Evolutionary conservation across 1,140 invertebrate species (phyloP), one percentile per base, ranked within the genome.

Genomic region (Reticulitermes speratus): DNA sequence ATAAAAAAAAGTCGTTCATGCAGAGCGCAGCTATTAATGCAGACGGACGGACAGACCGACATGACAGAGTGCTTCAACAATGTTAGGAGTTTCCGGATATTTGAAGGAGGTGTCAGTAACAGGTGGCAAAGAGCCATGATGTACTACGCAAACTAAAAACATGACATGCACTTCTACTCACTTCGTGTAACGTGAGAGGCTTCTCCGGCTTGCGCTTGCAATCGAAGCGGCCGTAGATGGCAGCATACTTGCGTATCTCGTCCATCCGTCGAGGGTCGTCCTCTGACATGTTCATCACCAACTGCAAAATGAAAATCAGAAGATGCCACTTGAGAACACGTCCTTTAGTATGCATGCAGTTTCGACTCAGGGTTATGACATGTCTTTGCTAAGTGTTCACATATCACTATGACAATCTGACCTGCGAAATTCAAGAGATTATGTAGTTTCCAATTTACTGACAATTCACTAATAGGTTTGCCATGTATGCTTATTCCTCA

Each of bases 171-270:
- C 45, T 3, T 84, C 21, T 45, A 38, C 88, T 89, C 88, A 97
- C 97, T 93, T 99, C 98, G 91, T 99, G 98, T 84, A 99, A 91
- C 2, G 98, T 99, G 84, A 99, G 93, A 2, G 98, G 97, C 91
- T 99, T 99, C 91, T 98, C 97, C 2, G 97, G 96, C 89, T 98
- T 97, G 89, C 98, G 92, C 90, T 99, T 99, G 89, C 98, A 98
- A 90, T 99, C 98, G 90, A 99, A 99, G 87, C 97, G 93, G 7
- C 98, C 98, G 90, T 99, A 99, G 89, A 99, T 99, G 23, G 98
- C 97, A 25, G 98, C 96, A 91, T 97, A 99, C 90, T 98, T 98
- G 89, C 98, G 94, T 87, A 99, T 97, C 90, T 98, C 96, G 85
- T 99, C 97, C 96, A 99, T 97, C 88, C 97, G 92, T 25, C 95